These are phyloP conservation scores for Caenorhabditis afra DNA, from an alignment of 2,888 invertebrate species.

Conservation along the genomic window DNA sequence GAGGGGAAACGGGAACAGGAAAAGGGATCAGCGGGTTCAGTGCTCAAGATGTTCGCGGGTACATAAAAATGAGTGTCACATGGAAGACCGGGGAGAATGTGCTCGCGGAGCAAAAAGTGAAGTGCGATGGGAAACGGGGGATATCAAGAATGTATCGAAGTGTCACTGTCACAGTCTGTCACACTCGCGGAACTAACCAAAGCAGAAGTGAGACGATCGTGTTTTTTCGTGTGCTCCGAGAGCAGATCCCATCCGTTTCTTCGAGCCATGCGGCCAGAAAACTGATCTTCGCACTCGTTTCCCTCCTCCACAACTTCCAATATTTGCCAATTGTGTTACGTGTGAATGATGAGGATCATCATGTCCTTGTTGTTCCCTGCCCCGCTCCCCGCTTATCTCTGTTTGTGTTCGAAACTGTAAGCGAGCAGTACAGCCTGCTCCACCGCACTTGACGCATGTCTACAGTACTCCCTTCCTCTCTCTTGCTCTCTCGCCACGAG, in stretches of 20 bases:
- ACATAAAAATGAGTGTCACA: too few relatives aligned
- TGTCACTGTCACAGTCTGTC: too few relatives aligned
- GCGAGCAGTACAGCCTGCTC: slow-evolving; percentile 32
- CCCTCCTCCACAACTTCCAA: slow-evolving; percentile 29
- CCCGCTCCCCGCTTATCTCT: slow-evolving; percentile 1
- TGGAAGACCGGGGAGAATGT: too few relatives aligned
- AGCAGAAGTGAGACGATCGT: too few relatives aligned
- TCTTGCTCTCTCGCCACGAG: slow-evolving; percentile 12
- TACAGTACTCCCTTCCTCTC: slow-evolving; percentile 41
- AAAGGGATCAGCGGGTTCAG: slow-evolving; percentile 29
- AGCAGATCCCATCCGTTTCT: neutral
- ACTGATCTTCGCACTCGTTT: slow-evolving; percentile 30
- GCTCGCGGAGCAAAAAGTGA: too few relatives aligned
- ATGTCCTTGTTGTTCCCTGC: slow-evolving; percentile 24
- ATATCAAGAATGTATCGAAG: too few relatives aligned
- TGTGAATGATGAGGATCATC: slow-evolving; percentile 47
- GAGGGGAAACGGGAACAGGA: slow-evolving; percentile 16
- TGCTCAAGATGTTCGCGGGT: neutral
- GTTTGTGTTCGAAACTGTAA: slow-evolving; percentile 49
- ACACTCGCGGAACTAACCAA: too few relatives aligned
- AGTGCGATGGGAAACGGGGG: too few relatives aligned
- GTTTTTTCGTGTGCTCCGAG: too few relatives aligned
- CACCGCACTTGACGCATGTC: slow-evolving; percentile 50
- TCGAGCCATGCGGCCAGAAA: neutral
- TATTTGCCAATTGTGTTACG: slow-evolving; percentile 36